phyloP scores from a whole-genome alignment of 1,140 invertebrate genomes.

The Sinella curviseta region DNA sequence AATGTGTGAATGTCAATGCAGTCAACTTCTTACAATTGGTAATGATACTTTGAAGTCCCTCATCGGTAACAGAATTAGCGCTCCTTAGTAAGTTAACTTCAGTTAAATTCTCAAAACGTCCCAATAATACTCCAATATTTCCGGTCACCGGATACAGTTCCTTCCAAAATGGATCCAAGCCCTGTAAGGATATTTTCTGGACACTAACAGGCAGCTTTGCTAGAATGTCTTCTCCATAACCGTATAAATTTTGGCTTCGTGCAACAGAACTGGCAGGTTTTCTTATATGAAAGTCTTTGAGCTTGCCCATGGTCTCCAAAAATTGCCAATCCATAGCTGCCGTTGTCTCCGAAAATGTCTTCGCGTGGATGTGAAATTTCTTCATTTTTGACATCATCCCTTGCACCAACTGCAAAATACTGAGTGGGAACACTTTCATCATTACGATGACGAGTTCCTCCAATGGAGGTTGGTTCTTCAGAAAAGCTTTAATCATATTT shows the following conservation, averaged over 20 bases:
- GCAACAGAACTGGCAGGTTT: not conserved
- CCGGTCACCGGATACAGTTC: not conserved
- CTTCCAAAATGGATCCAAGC: not conserved
- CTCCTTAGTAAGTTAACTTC: slow-evolving; percentile 31
- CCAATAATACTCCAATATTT: not conserved
- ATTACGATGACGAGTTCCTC: not conserved
- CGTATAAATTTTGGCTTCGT: not conserved
- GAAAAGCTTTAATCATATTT: not conserved
- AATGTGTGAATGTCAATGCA: slow-evolving; percentile 30
- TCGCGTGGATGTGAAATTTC: not conserved
- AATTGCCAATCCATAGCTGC: slow-evolving; percentile 29
- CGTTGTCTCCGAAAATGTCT: slow-evolving; percentile 22
- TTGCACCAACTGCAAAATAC: not conserved
- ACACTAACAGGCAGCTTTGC: not conserved
- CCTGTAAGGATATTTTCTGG: not conserved
- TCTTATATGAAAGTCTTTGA: slow-evolving; percentile 28
- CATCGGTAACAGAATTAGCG: slow-evolving; percentile 19
- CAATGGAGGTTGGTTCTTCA: slow-evolving; percentile 3
- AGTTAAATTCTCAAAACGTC: not conserved
- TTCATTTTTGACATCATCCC: not conserved
- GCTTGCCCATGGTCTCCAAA: slow-evolving; percentile 14
- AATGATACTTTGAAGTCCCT: slow-evolving; percentile 29
- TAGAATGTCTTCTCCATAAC: not conserved
- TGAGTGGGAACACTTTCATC: not conserved
- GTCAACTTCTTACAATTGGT: slow-evolving; percentile 11